phyloP scores from a whole-genome alignment of 2,797 vertebrate species.

The Lates japonicus region DNA sequence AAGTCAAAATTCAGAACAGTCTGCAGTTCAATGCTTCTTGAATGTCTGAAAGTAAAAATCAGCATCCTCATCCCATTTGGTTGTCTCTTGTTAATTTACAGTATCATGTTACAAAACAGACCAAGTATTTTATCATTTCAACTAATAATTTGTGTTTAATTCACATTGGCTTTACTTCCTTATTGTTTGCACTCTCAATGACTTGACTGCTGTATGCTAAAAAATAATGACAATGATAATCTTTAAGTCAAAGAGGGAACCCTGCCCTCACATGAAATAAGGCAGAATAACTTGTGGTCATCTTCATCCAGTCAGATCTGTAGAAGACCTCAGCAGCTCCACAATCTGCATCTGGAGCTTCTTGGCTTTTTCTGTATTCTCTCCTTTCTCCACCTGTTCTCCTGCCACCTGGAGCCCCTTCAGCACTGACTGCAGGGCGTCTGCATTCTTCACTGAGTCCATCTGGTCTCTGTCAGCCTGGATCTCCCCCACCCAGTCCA shows the following conservation, averaged over 20 bases:
- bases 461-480: slow-evolving; percentile 77
- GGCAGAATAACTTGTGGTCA: neutral
- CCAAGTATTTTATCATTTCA: no score
- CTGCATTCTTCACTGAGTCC: slow-evolving; percentile 81
- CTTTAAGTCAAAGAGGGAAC: neutral
- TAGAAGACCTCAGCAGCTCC: slow-evolving; percentile 54
- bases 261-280: neutral
- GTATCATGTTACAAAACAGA: no score
- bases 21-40: no score
- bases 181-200: no score
- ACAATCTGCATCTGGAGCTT: slow-evolving; percentile 73
- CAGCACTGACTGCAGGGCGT: slow-evolving; percentile 78
- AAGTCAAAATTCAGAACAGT: no score
- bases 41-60: no score
- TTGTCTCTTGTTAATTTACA: no score
- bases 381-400: slow-evolving; percentile 38
- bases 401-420: slow-evolving; percentile 67
- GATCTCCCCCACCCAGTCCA: slow-evolving; percentile 85
- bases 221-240: neutral
- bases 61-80: no score
- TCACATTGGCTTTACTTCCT: no score
- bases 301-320: slow-evolving; percentile 23
- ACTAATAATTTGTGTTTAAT: no score
- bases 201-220: no score
- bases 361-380: slow-evolving; percentile 64